Base-by-base conservation (phyloP, 1,140 invertebrate genomes). In the Capitella teleta region DNA sequence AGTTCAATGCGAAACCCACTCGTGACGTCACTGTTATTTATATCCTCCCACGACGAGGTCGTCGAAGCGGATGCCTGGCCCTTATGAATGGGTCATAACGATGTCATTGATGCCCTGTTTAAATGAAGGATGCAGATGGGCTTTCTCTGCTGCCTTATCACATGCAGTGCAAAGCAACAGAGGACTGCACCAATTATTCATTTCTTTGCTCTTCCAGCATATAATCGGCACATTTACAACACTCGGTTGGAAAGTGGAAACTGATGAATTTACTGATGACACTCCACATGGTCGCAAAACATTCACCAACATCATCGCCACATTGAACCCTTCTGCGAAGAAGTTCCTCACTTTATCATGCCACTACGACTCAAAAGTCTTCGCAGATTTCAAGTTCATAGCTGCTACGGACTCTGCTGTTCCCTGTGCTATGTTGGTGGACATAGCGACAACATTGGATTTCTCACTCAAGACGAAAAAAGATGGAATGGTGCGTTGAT, bases 341-440 rank as follows among this genome's bases (percentile, higher is more conserved):
- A 16, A 41, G 10, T 28, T 14, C 18, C 41, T 51, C 10, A 30
- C 38, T 8, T 30, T 53, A 0, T 87, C 92, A 4, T 96, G 92
- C 62, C 94, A 98, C 74, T 97, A 91, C 69, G 94, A 98, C 63
- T 94, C 89, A 12, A 94, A 97, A 71, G 84, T 84, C 62, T 83
- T 82, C 44, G 77, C 83, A 54, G 25, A 51, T 5, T 57, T 61
- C 52, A 73, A 79, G 6, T 97, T 98, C 77, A 71, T 94, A 48
- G 92, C 86, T 62, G 95, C 95, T 2, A 95, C 83, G 1, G 96
- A 99, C 66, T 97, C 92, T 18, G 96, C 95, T 4, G 91, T 98
- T 3, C 95, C 95, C 0, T 98, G 95, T 73, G 84, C 90, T 6
- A 91, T 98, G 80, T 75, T 98, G 68, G 6, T 51, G 10, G 49